phyloP scores from a whole-genome alignment of 2,797 vertebrate genomes.

The Lagorchestes hirsutus region DNA sequence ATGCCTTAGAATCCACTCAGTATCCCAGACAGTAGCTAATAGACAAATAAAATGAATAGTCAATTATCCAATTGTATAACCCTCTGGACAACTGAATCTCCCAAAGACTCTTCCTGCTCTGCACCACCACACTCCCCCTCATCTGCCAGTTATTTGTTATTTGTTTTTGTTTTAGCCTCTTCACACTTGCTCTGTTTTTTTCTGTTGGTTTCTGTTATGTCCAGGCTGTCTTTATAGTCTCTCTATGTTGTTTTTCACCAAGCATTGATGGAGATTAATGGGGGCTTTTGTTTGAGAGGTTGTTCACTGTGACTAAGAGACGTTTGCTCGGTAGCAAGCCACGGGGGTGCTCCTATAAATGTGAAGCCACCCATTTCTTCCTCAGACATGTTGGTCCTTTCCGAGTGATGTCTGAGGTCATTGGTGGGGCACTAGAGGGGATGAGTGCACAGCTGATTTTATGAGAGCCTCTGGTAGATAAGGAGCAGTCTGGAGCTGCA shows the following conservation, averaged over 20 bases:
- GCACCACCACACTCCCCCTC: no score
- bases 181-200: rapidly evolving
- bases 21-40: background rate
- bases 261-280: background rate
- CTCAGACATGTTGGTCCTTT: constrained; percentile 8
- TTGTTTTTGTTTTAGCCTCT: background rate
- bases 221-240: background rate
- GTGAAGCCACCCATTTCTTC: constrained; percentile 59
- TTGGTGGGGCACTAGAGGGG: constrained; percentile 64
- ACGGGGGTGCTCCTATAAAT: constrained; percentile 14
- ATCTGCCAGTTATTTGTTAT: background rate
- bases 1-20: background rate
- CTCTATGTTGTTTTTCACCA: no score
- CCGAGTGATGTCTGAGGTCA: constrained; percentile 78
- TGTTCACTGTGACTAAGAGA: background rate
- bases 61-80: background rate
- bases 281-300: background rate
- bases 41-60: background rate
- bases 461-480: constrained; percentile 80
- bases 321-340: background rate
- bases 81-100: background rate
- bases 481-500: constrained; percentile 73
- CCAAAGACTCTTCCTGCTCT: background rate
- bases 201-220: rapidly evolving
- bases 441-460: constrained; percentile 75